Evolutionary conservation across 1,140 invertebrate species (phyloP).

Genomic region (Nylanderia fulva): DNA sequence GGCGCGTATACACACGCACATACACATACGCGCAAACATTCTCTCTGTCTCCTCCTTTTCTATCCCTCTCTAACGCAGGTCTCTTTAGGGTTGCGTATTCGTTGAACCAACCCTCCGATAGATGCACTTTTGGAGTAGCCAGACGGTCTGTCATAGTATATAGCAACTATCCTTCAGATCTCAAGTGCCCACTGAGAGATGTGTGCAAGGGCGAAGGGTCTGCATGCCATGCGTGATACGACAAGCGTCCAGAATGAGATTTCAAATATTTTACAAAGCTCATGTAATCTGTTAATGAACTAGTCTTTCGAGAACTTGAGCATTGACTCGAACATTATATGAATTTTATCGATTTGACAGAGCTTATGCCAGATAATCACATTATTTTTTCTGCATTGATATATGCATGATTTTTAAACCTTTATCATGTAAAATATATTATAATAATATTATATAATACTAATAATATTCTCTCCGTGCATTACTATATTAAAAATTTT

Average conservation of each 20-base stretch:
- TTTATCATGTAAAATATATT: too few species aligned
- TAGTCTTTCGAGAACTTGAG: background rate
- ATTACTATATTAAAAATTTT: too few species aligned
- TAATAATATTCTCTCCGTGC: too few species aligned
- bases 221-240: constrained; percentile 63
- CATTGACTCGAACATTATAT: background rate
- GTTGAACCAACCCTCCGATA: constrained; percentile 69
- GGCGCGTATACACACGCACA: background rate
- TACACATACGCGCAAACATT: constrained; percentile 48
- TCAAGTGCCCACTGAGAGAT: constrained; percentile 79
- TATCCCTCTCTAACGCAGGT: constrained; percentile 59
- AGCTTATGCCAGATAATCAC: background rate
- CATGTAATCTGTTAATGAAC: constrained; percentile 55
- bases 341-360: background rate
- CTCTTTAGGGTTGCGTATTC: constrained; percentile 66
- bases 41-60: constrained; percentile 64
- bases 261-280: constrained; percentile 68
- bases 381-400: background rate
- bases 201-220: constrained; percentile 70
- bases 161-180: constrained; percentile 74
- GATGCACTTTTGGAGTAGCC: constrained; percentile 79
- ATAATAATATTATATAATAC: too few species aligned
- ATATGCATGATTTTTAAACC: background rate
- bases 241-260: constrained; percentile 71
- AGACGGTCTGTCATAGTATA: constrained; percentile 62